Conservation (phyloP, 2,113 vertebrate genomes). For the Fregata magnificens region DNA sequence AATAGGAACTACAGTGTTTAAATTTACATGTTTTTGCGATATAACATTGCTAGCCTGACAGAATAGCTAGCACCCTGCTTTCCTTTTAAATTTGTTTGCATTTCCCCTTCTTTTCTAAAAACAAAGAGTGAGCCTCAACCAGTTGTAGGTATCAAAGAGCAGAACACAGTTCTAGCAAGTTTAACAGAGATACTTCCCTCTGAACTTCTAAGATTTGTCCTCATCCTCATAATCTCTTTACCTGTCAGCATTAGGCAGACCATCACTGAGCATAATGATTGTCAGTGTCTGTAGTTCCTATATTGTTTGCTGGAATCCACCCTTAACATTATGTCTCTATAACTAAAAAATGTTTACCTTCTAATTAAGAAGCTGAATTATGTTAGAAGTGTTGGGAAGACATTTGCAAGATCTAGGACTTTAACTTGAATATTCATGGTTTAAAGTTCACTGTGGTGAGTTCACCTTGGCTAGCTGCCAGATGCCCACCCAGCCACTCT, state of each 20-base stretch:
- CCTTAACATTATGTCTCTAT: neutral
- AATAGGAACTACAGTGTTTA: neutral
- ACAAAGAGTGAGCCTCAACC: neutral
- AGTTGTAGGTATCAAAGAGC: neutral
- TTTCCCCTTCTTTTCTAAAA: neutral
- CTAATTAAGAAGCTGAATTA: neutral
- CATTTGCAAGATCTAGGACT: neutral
- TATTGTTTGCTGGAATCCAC: neutral
- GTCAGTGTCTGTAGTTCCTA: neutral
- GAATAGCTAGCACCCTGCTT: neutral
- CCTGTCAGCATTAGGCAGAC: neutral
- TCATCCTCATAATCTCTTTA: neutral
- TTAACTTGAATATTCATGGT: neutral
- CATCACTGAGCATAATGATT: neutral
- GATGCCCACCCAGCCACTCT: accelerated
- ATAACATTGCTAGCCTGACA: neutral
- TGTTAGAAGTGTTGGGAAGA: neutral
- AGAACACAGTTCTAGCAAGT: neutral
- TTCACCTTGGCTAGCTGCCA: neutral
- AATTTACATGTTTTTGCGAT: neutral
- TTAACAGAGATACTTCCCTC: neutral
- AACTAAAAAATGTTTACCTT: neutral
- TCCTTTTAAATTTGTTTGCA: neutral
- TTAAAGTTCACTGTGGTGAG: neutral
- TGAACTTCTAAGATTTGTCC: neutral